phyloP scores from a whole-genome alignment of 2,113 vertebrate genomes.

The Semnornis frantzii region DNA sequence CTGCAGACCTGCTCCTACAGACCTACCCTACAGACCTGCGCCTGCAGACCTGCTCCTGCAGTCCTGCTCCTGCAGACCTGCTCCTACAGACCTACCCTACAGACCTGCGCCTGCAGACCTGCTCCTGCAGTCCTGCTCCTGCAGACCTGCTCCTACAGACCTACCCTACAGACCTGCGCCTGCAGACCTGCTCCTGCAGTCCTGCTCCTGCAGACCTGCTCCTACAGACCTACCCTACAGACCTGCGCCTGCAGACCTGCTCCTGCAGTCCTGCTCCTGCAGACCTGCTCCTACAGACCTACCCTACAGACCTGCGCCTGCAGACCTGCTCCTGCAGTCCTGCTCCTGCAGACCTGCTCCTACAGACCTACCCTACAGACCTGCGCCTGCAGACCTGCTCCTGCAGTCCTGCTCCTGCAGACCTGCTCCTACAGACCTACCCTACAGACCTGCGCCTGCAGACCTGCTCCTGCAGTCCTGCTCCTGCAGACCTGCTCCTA shows the following conservation, averaged over 20 bases:
- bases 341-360: not conserved
- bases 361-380: too few species aligned
- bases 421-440: not conserved
- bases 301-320: not conserved
- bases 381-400: not conserved
- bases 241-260: too few species aligned
- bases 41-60: too few species aligned
- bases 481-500: not conserved
- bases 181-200: too few species aligned
- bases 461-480: too few species aligned
- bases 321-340: too few species aligned
- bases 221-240: too few species aligned
- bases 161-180: not conserved
- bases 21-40: not conserved
- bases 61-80: not conserved
- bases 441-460: too few species aligned
- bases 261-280: not conserved
- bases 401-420: not conserved
- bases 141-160: not conserved
- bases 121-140: not conserved
- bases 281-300: constrained; percentile 4
- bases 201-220: not conserved
- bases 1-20: not conserved
- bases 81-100: not conserved
- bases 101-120: too few species aligned